Conservation (phyloP, 2,797 vertebrate species). For the Pyrocephalus nanus region DNA sequence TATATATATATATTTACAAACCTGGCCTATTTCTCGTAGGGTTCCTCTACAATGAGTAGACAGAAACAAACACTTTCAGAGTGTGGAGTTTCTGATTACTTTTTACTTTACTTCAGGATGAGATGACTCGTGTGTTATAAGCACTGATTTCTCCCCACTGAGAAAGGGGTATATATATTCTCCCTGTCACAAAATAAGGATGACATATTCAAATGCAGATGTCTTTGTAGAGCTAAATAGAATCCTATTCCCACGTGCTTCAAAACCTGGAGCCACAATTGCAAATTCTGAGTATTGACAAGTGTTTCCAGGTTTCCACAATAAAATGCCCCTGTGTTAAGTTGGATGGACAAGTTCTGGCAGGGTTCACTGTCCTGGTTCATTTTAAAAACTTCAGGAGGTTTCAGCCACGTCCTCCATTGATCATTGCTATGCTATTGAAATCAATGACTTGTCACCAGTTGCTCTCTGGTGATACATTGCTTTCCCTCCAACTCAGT, state of each 20-base stretch:
- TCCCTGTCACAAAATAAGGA: not conserved
- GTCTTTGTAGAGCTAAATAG: not conserved
- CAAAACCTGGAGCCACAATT: not conserved
- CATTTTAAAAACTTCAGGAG: not conserved
- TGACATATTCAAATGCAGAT: not conserved
- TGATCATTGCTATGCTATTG: not conserved
- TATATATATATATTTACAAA: rapidly evolving
- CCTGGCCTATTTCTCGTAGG: not conserved
- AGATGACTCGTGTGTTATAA: not conserved
- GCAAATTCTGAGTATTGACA: not conserved
- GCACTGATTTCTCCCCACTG: not conserved
- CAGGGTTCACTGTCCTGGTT: not conserved
- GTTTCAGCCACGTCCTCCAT: not conserved
- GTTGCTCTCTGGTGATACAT: not conserved
- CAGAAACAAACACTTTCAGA: not conserved
- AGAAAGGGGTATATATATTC: not conserved
- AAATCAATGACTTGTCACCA: not conserved
- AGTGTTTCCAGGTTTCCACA: not conserved
- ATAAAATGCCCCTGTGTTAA: not conserved
- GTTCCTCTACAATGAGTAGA: not conserved
- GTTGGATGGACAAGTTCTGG: not conserved
- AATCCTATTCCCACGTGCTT: not conserved
- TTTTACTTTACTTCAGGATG: not conserved
- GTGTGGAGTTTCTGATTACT: not conserved
- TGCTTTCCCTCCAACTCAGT: not conserved